phyloP scores from a whole-genome alignment of 2,113 vertebrate species.

The Agapornis roseicollis region DNA sequence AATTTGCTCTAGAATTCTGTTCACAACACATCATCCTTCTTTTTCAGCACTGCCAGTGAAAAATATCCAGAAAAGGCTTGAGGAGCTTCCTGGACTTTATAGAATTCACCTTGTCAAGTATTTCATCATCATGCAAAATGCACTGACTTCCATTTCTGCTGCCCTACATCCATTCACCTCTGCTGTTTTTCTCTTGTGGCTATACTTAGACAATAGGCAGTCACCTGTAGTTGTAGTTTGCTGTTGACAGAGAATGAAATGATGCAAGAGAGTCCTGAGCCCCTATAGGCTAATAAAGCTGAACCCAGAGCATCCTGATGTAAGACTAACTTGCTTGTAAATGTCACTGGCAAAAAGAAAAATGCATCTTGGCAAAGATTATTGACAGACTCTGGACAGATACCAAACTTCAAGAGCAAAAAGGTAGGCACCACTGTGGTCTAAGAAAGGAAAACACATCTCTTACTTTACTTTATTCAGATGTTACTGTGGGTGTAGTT shows the following conservation, averaged over 20 bases:
- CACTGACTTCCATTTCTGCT: background rate
- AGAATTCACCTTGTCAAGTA: background rate
- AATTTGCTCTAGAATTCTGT: background rate
- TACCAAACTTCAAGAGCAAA: background rate
- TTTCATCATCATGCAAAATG: background rate
- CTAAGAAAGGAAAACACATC: background rate
- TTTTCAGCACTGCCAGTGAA: background rate
- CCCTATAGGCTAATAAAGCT: background rate
- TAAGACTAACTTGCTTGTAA: background rate
- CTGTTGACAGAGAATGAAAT: background rate
- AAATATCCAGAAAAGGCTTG: background rate
- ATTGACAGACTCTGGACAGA: background rate
- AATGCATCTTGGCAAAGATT: background rate
- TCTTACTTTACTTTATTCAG: background rate
- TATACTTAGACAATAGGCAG: background rate
- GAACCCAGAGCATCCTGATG: background rate
- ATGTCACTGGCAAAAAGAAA: background rate
- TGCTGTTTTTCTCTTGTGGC: background rate
- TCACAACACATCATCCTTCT: background rate
- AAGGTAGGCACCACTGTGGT: background rate
- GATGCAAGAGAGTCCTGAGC: background rate
- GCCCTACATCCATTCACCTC: background rate
- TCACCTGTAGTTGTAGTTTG: background rate
- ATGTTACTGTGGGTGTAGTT: background rate
- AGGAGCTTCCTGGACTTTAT: background rate